Conservation (phyloP, 2,888 invertebrate species). For the Eledone cirrhosa region DNA sequence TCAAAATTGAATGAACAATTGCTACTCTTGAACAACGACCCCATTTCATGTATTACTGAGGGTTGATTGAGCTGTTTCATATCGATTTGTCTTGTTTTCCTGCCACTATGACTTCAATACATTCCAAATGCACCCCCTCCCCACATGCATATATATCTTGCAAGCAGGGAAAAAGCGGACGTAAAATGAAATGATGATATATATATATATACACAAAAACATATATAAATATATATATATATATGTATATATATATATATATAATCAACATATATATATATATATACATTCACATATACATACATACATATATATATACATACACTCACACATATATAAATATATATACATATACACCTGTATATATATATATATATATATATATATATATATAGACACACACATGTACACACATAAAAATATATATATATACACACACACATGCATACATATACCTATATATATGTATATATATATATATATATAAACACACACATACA, state of each 20-base stretch:
- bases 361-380: neutral
- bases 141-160: no score
- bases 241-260: neutral
- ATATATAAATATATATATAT: neutral
- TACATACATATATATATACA: neutral
- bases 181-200: no score
- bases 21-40: no score
- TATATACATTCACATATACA: neutral
- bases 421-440: neutral
- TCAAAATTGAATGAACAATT: no score
- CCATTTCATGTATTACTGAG: no score
- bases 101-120: no score
- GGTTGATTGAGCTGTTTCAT: no score
- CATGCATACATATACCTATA: neutral
- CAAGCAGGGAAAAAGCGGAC: no score
- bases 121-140: no score
- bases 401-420: neutral
- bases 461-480: neutral
- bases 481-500: neutral
- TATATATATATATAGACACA: neutral
- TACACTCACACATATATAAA: neutral
- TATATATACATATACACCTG: neutral
- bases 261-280: neutral
- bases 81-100: no score
- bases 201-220: no score